Evolutionary conservation across 2,888 invertebrate species (phyloP), one percentile per base, ranked within the genome.

Genomic region (Ectobius pallidus): DNA sequence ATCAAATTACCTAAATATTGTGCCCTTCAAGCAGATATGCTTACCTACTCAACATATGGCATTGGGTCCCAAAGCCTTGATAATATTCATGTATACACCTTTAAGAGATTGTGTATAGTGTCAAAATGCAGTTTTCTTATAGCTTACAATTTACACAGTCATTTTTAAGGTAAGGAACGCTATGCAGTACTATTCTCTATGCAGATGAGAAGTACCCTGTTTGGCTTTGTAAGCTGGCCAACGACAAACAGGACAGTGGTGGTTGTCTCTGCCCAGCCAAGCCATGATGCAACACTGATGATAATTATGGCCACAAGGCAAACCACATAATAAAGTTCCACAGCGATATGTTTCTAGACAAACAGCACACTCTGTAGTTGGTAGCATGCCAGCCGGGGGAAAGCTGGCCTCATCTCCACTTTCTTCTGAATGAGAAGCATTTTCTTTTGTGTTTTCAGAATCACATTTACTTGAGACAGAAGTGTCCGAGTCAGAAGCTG

Each of bases 301-400:
- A 78, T 85, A 87, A 70, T 81, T 81, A 77, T 87, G 87, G 4
- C 84, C 83, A 78, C 86, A 87, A 1, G 86, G 86, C 71, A 87
- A 80, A 1, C 85, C 85, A 77, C 85, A 84, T 39, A 87, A 77
- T 20, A 80, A 70, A 3, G 80, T 80, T 7, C 81, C 81, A 42
- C 76, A 75, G 25, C 75, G 74, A 76, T 85, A 86, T 27, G 79
- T 77, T 42, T 86, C 86, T 75, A 87, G 78, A 78, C 87, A 87
- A 55, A 87, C 85, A 63, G 85, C 84, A 80, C 86, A 86, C 71
- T 85, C 84, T 32, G 78, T 78, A 30, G 80, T 79, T 20, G 80
- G 79, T 25, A 84, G 76, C 78, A 82, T 82, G 2, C 82, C 83
- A 9, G 73, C 70, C 22, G 76, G 79, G 70, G 77, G 70, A 11